These are phyloP conservation scores for Alviniconcha strummeri DNA, from an alignment of 2,888 invertebrate species.

Conservation along the genomic window DNA sequence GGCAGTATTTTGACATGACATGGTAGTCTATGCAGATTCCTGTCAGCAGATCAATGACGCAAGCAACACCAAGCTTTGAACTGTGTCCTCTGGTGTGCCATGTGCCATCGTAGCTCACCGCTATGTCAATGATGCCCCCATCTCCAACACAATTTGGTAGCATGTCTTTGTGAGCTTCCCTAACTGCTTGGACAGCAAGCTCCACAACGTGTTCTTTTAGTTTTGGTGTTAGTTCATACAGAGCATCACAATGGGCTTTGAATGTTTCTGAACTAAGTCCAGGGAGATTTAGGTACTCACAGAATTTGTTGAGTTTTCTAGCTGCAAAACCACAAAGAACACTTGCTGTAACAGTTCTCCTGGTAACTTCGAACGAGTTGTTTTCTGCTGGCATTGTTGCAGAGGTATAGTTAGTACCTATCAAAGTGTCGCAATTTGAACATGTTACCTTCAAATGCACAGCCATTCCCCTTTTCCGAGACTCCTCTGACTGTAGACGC, in stretches of 20 bases:
- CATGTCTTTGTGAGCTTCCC: too few relatives aligned
- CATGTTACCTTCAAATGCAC: neutral
- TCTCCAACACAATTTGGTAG: too few relatives aligned
- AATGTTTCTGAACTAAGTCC: slow-evolving; percentile 6
- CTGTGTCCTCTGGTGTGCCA: too few relatives aligned
- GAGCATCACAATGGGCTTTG: neutral
- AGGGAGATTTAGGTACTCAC: neutral
- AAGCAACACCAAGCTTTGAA: neutral
- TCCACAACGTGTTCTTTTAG: too few relatives aligned
- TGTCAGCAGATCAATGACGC: slow-evolving; percentile 6
- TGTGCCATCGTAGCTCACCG: too few relatives aligned
- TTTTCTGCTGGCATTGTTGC: neutral
- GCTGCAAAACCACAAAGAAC: too few relatives aligned
- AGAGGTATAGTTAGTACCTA: slow-evolving; percentile 5
- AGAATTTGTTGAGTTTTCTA: slow-evolving; percentile 2
- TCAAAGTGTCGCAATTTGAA: neutral
- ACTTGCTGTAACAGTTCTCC: slow-evolving; percentile 1
- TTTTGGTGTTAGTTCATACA: too few relatives aligned
- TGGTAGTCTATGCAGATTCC: slow-evolving; percentile 4
- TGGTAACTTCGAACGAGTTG: neutral
- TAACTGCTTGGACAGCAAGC: too few relatives aligned
- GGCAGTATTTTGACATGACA: too few relatives aligned
- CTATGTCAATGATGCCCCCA: too few relatives aligned
- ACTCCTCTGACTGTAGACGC: neutral
- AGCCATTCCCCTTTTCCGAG: neutral